phyloP scores from a whole-genome alignment of 1,140 invertebrate species.

The Drosophila saltans region DNA sequence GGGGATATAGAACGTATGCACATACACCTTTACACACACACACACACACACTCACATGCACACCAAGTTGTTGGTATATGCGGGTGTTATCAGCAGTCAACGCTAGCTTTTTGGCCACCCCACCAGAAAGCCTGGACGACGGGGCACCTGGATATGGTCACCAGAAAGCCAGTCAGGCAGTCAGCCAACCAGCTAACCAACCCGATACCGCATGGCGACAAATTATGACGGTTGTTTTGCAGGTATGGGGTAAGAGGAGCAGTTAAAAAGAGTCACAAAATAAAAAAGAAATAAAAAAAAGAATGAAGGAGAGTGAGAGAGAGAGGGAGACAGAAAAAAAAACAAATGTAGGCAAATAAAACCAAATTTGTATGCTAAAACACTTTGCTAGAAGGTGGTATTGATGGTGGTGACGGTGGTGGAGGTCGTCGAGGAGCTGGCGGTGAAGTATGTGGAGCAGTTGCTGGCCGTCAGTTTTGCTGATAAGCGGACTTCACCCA shows the following conservation, averaged over 20 bases:
- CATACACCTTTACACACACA: background rate
- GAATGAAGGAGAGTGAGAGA: background rate
- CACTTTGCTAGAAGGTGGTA: slow-evolving; percentile 64
- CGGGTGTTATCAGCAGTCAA: slow-evolving; percentile 75
- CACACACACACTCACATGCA: slow-evolving; percentile 18
- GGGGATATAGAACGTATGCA: background rate
- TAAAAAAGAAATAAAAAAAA: background rate
- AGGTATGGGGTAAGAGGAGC: background rate
- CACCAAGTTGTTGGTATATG: slow-evolving; percentile 39
- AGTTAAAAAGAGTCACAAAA: background rate
- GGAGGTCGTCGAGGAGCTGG: slow-evolving; percentile 8
- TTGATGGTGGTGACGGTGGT: slow-evolving; percentile 23
- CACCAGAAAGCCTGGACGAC: slow-evolving; percentile 17
- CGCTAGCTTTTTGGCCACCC: slow-evolving; percentile 72
- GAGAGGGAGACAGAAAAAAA: background rate
- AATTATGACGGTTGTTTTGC: slow-evolving; percentile 6
- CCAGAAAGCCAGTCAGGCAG: background rate
- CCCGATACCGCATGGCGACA: slow-evolving; percentile 13
- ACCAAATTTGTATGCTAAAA: slow-evolving; percentile 81
- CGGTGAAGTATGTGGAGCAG: slow-evolving; percentile 23
- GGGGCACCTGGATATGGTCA: slow-evolving; percentile 37
- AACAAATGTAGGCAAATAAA: slow-evolving; percentile 66
- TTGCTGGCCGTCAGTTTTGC: slow-evolving; percentile 41
- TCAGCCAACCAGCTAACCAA: slow-evolving; percentile 1
- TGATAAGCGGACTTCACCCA: slow-evolving; percentile 59